Evolutionary conservation across 2,797 vertebrate genomes (phyloP), one percentile per base, ranked within the genome.

Genomic region (Megalops cyprinoides): DNA sequence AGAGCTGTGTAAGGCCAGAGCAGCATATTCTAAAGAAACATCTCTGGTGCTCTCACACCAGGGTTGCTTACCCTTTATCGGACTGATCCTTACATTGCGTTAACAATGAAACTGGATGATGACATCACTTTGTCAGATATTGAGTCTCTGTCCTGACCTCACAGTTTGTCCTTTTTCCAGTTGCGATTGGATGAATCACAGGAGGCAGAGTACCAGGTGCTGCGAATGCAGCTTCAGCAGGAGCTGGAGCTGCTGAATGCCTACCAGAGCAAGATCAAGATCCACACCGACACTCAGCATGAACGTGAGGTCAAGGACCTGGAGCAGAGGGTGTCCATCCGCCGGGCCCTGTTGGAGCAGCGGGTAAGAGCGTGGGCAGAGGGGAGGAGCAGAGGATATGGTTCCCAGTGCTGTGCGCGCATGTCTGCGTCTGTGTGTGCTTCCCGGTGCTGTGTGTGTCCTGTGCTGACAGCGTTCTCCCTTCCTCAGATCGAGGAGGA

Each of bases 231-330:
- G 91, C 94, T 97, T 87, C 97, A 97, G 83, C 97, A 97, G 87
- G 97, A 98, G 86, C 90, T 98, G 86, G 97, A 98, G 89, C 91
- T 98, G 80, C 95, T 98, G 1, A 97, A 97, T 10, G 97, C 97
- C 75, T 98, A 98, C 87, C 97, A 98, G 94, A 98, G 97, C 89
- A 98, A 98, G 89, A 98, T 98, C 91, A 98, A 97, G 93, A 98
- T 97, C 89, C 97, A 97, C 87, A 98, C 96, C 0, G 97, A 97
- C 88, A 93, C 96, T 0, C 97, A 97, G 85, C 97, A 98, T 0
- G 97, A 97, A 82, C 87, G 96, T 4, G 96, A 97, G 90, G 93
- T 94, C 51, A 96, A 96, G 86, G 97, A 97, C 89, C 94, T 97
- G 91, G 97, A 97, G 82, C 97, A 97, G 91, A 94, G 96, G 55